phyloP scores from a whole-genome alignment of 53 echinoderm and acorn worm genomes.

The Temnopleurus reevesii region DNA sequence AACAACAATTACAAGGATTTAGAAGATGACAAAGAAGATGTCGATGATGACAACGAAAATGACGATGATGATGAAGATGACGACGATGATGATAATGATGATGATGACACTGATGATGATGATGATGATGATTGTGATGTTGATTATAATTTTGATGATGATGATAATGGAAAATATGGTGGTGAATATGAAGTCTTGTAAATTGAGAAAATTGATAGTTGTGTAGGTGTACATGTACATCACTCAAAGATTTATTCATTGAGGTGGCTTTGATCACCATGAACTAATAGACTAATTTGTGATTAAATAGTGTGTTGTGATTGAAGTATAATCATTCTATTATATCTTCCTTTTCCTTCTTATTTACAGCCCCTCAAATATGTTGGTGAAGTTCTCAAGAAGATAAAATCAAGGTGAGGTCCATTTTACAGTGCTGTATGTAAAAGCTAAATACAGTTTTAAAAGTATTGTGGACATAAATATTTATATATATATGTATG shows the following conservation, averaged over 20 bases:
- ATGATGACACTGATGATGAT: slow-evolving; percentile 45
- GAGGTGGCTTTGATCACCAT: too few species aligned
- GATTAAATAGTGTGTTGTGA: not conserved
- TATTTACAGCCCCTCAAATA: slow-evolving; percentile 84
- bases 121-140: not conserved
- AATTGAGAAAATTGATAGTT: too few species aligned
- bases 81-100: slow-evolving; percentile 61
- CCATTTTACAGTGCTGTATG: not conserved
- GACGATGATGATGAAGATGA: slow-evolving; percentile 56
- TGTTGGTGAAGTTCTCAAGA: slow-evolving; percentile 87
- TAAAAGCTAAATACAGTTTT: too few species aligned
- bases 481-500: too few species aligned
- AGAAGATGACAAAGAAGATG: slow-evolving; percentile 55
- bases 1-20: slow-evolving; percentile 38
- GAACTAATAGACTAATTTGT: too few species aligned
- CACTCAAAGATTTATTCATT: slow-evolving; percentile 1
- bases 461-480: too few species aligned
- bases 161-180: too few species aligned
- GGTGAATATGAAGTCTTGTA: too few species aligned
- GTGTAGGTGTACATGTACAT: too few species aligned
- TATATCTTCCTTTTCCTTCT: slow-evolving; percentile 9
- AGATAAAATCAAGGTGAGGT: slow-evolving; percentile 89
- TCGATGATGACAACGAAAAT: slow-evolving; percentile 43
- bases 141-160: not conserved
- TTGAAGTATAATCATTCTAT: not conserved